Evolutionary conservation across 2,113 vertebrate genomes (phyloP), one percentile per base, ranked within the genome.

Genomic region (Canis aureus): DNA sequence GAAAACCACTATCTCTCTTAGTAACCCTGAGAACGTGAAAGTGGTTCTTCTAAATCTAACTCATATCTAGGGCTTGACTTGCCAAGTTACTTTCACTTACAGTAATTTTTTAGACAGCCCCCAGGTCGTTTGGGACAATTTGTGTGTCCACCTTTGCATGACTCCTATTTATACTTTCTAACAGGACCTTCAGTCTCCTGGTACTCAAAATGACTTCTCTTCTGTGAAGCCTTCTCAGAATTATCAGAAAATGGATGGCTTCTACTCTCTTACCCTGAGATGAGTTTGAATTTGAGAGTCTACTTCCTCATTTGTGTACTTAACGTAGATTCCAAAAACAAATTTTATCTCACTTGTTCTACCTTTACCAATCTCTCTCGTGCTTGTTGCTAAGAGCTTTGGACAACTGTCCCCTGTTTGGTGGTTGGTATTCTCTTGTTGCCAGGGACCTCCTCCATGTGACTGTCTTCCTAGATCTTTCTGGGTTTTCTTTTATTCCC

Each of bases 301-400:
- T 60, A n/a, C 60, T 93, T 93, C 25, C 20, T 95, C 23, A 59
- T 83, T 87, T 29, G 80, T 5, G 10, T 64, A 25, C 53, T 95
- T 90, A 59, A 78, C 55, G 27, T 86, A 80, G 81, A 94, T 8
- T 87, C 27, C 51, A 96, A 57, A 83, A 79, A 55, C 29, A 84
- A 23, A 91, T 67, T 73, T 89, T 89, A 29, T 60, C 69, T 76
- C 16, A 80, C 53, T 90, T 73, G 3, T 83, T 89, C 11, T 20
- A 17, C 0, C 4, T 82, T 71, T 91, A 27, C 17, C 53, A 25
- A 8, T 32, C 7, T 87, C 38, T 95, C 60, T 88, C 32, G 3
- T 67, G 55, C 38, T 22, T 27, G 32, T 35, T 85, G 64, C 60
- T 22, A 64, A 29, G 0, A 20, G 25, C 22, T 90, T 89, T 43